Percentiles rank a stretch among this genome's conserved stretches.
Evolutionary conservation across 1,140 invertebrate species (phyloP).

Genomic region (Harlomillsia oculata): DNA sequence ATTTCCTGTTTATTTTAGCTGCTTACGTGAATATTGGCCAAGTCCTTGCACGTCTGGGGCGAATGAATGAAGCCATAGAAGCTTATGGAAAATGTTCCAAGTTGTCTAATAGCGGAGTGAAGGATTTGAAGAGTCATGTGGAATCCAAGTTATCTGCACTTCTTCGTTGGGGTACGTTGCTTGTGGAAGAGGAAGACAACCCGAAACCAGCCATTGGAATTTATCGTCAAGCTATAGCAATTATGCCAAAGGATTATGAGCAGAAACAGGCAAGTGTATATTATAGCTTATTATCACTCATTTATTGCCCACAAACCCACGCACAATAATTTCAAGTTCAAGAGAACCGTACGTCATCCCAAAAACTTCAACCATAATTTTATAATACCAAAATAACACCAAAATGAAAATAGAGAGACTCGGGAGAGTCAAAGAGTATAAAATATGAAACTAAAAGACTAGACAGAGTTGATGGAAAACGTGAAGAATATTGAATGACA

Average conservation of each 20-base stretch:
- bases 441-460: too few relatives aligned
- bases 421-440: background rate
- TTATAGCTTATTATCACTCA: too few relatives aligned
- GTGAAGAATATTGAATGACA: too few relatives aligned
- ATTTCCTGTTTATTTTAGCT: conserved; percentile 55
- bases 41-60: conserved; percentile 68
- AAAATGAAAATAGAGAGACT: background rate
- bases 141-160: conserved; percentile 79
- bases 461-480: too few relatives aligned
- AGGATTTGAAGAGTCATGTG: conserved; percentile 81
- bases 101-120: conserved; percentile 73
- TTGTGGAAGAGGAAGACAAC: conserved; percentile 68
- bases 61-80: conserved; percentile 69
- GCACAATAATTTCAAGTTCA: background rate
- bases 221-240: conserved; percentile 73
- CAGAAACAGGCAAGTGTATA: conserved; percentile 56
- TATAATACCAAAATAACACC: too few relatives aligned
- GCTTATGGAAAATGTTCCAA: conserved; percentile 69
- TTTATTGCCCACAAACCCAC: background rate
- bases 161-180: conserved; percentile 79
- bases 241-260: conserved; percentile 63
- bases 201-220: conserved; percentile 75
- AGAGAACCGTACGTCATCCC: too few relatives aligned
- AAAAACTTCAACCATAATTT: too few relatives aligned
- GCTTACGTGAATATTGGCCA: conserved; percentile 90